Base-by-base conservation (phyloP, 2,113 vertebrate genomes). In the Macheiramphus alcinus region DNA sequence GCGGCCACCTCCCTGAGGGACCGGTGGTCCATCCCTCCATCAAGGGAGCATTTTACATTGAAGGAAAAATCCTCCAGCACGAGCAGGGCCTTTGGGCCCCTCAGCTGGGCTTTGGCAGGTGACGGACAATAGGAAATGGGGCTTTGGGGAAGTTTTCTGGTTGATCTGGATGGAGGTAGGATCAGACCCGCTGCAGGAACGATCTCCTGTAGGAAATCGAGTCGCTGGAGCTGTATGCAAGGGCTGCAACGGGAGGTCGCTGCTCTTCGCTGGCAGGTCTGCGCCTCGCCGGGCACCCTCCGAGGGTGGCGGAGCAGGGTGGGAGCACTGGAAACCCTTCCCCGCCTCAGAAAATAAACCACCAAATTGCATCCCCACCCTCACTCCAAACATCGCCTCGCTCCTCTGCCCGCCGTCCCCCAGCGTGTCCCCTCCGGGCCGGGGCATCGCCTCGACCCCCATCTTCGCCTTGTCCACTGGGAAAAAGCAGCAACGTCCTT, bases 111-210 rank as follows among this genome's bases (percentile, higher is more conserved):
- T 63, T 36, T 26, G 55, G 66, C 38, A 36, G 67, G 40, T 3
- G 19, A 23, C 0, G 1, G 47, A 3, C 16, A 2, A 1, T 4
- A 12, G 59, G 65, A 21, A 52, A 48, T 0, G 3, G n/a, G 50
- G 6, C 9, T 20, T 66, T 21, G 55, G 23, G 0, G 8, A 32
- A 47, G 56, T 34, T 48, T 61, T 14, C 16, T 13, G 2, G n/a
- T 9, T 22, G 45, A 7, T 50, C 23, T n/a, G 23, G 43, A 5
- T 9, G 80, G 63, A 34, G 56, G 1, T 3, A 8, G 92, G 70
- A 12, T 16, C 9, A 13, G 84, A 16, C 4, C 20, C 2, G 4
- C 43, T 2, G 38, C 45, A 29, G 91, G 87, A n/a, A 7, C 0
- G 5, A 21, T 3, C 10, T 40, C 36, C 61, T 7, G 34, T 2